phyloP scores from a whole-genome alignment of 2,113 vertebrate species.

The Toxostoma redivivum region DNA sequence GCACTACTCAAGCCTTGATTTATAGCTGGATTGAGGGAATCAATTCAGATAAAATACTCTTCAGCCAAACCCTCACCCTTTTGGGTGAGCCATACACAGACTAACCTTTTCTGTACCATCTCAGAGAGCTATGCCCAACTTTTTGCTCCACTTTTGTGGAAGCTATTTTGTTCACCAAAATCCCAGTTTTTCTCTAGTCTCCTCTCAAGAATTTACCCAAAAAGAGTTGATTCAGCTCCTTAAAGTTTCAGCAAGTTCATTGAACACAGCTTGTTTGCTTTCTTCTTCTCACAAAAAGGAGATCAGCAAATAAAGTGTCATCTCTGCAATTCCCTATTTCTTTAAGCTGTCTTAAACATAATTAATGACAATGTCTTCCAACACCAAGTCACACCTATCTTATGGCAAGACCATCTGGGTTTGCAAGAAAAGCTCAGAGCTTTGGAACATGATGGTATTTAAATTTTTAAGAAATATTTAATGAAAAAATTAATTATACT shows the following conservation, averaged over 20 bases:
- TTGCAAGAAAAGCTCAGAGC: neutral
- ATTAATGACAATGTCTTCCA: neutral
- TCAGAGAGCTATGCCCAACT: neutral
- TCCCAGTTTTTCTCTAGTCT: neutral
- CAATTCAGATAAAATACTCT: conserved; percentile 39
- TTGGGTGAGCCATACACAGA: neutral
- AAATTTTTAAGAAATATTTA: neutral
- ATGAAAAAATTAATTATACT: neutral
- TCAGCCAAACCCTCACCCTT: conserved; percentile 1
- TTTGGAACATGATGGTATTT: neutral
- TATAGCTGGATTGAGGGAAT: conserved; percentile 17
- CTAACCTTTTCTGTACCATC: neutral
- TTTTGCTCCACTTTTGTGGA: neutral
- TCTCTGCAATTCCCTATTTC: neutral
- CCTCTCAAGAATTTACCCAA: neutral
- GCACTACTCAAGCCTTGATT: conserved; percentile 27
- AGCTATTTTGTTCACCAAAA: neutral
- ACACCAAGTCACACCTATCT: neutral
- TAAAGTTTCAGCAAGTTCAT: neutral
- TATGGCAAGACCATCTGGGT: neutral
- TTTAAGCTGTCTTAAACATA: neutral
- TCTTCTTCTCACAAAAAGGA: neutral
- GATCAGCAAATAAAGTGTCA: neutral
- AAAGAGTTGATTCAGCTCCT: neutral
- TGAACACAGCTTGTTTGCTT: neutral